Conservation (phyloP, 2,797 vertebrate genomes). For the Crenichthys baileyi region DNA sequence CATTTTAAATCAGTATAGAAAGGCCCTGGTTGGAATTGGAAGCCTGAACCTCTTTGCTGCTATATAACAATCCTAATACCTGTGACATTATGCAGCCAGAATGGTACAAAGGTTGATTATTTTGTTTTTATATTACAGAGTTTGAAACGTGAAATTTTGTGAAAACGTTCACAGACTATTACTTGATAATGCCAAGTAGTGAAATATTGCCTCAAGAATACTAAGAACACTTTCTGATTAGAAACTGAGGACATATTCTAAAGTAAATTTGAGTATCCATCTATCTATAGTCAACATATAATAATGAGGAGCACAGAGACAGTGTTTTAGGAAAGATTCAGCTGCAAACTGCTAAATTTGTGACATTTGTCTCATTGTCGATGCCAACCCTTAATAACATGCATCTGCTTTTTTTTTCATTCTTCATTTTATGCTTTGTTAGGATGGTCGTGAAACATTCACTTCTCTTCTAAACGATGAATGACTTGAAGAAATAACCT, state of each 20-base stretch:
- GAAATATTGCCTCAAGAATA: background rate
- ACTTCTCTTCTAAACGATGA: conserved; percentile 52
- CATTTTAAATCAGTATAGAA: background rate
- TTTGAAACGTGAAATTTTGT: background rate
- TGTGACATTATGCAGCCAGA: background rate
- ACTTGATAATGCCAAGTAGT: background rate
- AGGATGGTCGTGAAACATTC: conserved; percentile 38
- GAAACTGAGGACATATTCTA: background rate
- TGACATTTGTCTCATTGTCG: background rate
- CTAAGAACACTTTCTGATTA: conserved; percentile 3
- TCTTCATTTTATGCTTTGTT: background rate
- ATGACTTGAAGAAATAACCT: conserved; percentile 35
- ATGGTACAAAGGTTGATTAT: background rate
- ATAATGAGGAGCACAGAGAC: background rate
- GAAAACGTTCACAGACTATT: conserved; percentile 1
- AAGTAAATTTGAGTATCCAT: conserved; percentile 6
- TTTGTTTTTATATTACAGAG: background rate
- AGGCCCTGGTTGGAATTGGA: background rate
- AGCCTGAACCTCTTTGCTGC: background rate
- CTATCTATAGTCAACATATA: background rate
- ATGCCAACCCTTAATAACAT: background rate
- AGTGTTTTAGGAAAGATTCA: background rate
- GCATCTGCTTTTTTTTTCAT: conserved; percentile 5
- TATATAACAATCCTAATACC: background rate
- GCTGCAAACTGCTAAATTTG: background rate